Evolutionary conservation across 2,113 vertebrate genomes (phyloP), one percentile per base, ranked within the genome.

Genomic region (Daubentonia madagascariensis): DNA sequence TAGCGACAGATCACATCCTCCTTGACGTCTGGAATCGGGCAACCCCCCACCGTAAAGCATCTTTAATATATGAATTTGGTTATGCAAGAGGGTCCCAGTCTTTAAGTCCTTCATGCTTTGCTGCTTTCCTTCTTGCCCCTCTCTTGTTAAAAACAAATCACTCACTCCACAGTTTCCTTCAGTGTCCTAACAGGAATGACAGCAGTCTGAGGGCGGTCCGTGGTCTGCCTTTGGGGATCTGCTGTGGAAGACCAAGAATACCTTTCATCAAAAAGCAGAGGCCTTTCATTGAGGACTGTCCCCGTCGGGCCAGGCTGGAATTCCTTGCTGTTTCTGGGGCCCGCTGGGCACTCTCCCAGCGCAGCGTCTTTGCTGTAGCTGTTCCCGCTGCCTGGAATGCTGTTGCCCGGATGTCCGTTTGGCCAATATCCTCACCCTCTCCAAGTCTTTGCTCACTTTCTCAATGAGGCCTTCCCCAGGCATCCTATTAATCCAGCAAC

Each of bases 281-380:
- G 28, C 8, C 14, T 79, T 63, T 48, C 2, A 0, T 48, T 61
- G 23, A 54, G 4, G 4, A 8, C 54, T 57, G 5, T 57, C 54
- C 54, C 48, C 3, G 0, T n/a, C 73, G 30, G 61, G 28, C 14
- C 23, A 57, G 13, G 13, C 28, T 79, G 57, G 54, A 20, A 20
- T 25, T 75, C 22, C 81, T 61, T 20, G 10, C 8, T 59, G 0
- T 54, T 67, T 78, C 67, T 84, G 63, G 79, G 93, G 59, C 32
- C 50, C 23, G 2, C 5, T 1, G 13, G 16, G 4, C 5, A 7
- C 4, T 12, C 12, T 72, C 10, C n/a, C 14, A 8, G 65, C 30
- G 73, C 12, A 25, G 45, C 10, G 4, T 37, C 43, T 87, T 65
- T 54, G 92, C 37, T 50, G 4, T 40, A 2, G 57, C 78, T 72